Conservation (phyloP, 2,888 invertebrate genomes). For the Agonopterix heracliana region DNA sequence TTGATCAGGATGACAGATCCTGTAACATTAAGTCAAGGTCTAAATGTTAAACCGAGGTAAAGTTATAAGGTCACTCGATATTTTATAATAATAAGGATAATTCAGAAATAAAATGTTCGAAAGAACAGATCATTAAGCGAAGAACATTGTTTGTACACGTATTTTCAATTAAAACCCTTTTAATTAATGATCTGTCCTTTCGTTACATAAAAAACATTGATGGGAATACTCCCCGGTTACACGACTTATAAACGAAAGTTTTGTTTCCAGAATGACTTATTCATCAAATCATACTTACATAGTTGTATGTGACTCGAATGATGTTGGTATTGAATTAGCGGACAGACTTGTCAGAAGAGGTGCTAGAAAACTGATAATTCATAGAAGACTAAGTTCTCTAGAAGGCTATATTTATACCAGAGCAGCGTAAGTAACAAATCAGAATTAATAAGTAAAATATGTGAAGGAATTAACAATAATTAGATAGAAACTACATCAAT, state of each 20-base stretch:
- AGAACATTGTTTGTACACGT: too few relatives aligned
- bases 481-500: too few relatives aligned
- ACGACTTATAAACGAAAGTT: too few relatives aligned
- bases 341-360: conserved; percentile 35
- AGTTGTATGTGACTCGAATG: conserved; percentile 33
- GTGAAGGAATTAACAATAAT: too few relatives aligned
- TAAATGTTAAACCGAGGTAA: conserved; percentile 31
- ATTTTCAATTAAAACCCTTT: too few relatives aligned
- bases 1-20: conserved; percentile 32
- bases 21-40: conserved; percentile 18
- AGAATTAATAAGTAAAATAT: too few relatives aligned
- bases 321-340: conserved; percentile 32
- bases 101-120: too few relatives aligned
- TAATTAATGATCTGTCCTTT: too few relatives aligned
- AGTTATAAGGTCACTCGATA: background rate
- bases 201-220: too few relatives aligned
- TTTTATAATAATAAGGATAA: background rate
- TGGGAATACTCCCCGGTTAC: too few relatives aligned
- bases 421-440: conserved; percentile 31
- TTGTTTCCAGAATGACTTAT: conserved; percentile 30
- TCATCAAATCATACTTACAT: conserved; percentile 28
- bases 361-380: conserved; percentile 33
- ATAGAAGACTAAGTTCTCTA: conserved; percentile 23
- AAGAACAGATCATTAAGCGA: too few relatives aligned
- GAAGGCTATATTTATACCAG: conserved; percentile 35